Percentiles rank a stretch among this genome's conserved stretches.
Conservation (phyloP, 2,888 invertebrate genomes). For the Allacma fusca region DNA sequence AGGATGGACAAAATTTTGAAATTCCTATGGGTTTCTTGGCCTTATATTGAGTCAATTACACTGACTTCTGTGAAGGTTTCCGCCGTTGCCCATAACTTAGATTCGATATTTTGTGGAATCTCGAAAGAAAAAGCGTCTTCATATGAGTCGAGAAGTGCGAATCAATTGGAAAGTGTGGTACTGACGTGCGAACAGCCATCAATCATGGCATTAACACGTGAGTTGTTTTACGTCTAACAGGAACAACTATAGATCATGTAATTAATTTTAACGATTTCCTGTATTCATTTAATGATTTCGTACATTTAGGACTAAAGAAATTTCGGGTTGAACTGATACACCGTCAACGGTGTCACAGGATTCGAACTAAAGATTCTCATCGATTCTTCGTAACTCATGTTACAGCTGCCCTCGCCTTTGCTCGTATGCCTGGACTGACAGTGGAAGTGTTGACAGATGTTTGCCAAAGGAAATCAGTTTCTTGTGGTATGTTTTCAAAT, state of each 20-base stretch:
- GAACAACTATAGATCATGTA: not conserved
- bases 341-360: not conserved
- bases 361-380: not conserved
- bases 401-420: not conserved
- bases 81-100: not conserved
- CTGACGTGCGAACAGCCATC: not conserved
- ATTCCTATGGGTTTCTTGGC: not conserved
- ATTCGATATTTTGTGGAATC: conserved; percentile 1
- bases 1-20: not conserved
- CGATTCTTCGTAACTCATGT: not conserved
- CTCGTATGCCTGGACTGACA: not conserved
- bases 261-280: too few relatives aligned
- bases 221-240: too few relatives aligned
- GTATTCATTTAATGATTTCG: too few relatives aligned
- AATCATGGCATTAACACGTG: not conserved
- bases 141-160: not conserved
- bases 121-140: not conserved
- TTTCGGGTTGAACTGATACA: not conserved
- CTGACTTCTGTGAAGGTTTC: not conserved
- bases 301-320: not conserved
- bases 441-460: not conserved
- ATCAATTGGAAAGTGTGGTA: not conserved
- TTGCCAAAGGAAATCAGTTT: not conserved
- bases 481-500: not conserved
- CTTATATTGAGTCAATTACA: not conserved